These are phyloP conservation scores for Cydia amplana DNA, from an alignment of 1,140 invertebrate genomes.

Conservation along the genomic window DNA sequence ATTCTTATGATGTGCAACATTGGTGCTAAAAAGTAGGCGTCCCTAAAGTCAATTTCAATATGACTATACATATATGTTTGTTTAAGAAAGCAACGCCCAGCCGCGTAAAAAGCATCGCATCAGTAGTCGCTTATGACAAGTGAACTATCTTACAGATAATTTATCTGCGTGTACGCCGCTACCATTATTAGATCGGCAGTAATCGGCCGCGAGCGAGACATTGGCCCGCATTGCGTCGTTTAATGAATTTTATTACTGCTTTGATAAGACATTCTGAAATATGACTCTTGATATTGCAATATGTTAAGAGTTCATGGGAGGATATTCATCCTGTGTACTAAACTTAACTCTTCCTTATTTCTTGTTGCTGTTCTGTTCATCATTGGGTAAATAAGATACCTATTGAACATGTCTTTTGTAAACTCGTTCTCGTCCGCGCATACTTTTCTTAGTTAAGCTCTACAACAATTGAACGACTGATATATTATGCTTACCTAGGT, in stretches of 20 bases:
- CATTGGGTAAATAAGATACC: too few species aligned
- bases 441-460: too few species aligned
- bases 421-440: too few species aligned
- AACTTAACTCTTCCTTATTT: not conserved
- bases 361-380: not conserved
- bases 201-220: constrained; percentile 6
- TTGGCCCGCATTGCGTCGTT: constrained; percentile 21
- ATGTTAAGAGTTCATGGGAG: not conserved
- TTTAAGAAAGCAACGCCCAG: too few species aligned
- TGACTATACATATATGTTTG: too few species aligned
- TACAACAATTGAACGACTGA: too few species aligned
- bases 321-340: not conserved
- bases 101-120: too few species aligned
- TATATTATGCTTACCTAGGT: too few species aligned
- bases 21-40: too few species aligned
- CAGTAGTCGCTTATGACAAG: constrained; percentile 43
- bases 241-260: constrained; percentile 28
- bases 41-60: too few species aligned
- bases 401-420: too few species aligned
- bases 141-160: not conserved
- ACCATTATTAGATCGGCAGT: constrained; percentile 7
- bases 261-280: not conserved
- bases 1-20: too few species aligned
- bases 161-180: constrained; percentile 5
- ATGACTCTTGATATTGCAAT: not conserved